Percentiles rank a stretch among this genome's conserved stretches.
Conservation (phyloP, 2,888 invertebrate species). For the Cryptocephalus primarius region DNA sequence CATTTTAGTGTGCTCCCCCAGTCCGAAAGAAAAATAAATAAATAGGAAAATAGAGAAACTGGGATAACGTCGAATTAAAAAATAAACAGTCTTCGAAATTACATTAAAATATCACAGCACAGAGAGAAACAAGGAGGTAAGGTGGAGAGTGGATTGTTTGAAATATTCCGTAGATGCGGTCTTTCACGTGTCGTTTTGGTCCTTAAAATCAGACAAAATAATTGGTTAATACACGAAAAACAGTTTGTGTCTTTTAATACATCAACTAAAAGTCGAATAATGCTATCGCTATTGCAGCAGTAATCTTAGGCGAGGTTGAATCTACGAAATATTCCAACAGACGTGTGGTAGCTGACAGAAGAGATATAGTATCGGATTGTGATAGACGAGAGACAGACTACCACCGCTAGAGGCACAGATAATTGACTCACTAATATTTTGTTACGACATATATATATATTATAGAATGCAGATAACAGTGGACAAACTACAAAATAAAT, state of each 20-base stretch:
- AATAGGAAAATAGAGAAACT: neutral
- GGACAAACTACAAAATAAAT: conserved; percentile 34
- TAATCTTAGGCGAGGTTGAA: neutral
- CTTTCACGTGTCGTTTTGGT: no score
- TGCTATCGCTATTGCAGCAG: no score
- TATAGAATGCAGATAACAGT: conserved; percentile 30
- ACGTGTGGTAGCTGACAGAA: conserved; percentile 3
- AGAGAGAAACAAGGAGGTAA: conserved; percentile 27
- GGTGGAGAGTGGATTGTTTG: conserved; percentile 17
- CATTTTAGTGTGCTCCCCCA: no score
- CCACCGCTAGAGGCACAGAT: conserved; percentile 48
- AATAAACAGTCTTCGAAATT: conserved; percentile 14
- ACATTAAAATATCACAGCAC: conserved; percentile 22
- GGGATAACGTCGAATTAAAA: neutral
- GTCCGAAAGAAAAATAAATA: no score
- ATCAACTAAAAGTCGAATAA: no score
- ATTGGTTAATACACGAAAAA: neutral
- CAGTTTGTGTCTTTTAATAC: no score
- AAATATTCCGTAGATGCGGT: neutral
- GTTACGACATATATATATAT: conserved; percentile 35
- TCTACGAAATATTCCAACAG: neutral
- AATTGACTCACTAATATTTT: conserved; percentile 50
- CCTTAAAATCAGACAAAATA: no score
- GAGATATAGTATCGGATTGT: conserved; percentile 15
- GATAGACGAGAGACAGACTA: conserved; percentile 34